A percentile compares a stretch with the other conserved stretches of the same genome.
These are phyloP conservation scores for Pogonocichla stellata DNA, from an alignment of 2,113 vertebrate genomes.

Conservation along the genomic window DNA sequence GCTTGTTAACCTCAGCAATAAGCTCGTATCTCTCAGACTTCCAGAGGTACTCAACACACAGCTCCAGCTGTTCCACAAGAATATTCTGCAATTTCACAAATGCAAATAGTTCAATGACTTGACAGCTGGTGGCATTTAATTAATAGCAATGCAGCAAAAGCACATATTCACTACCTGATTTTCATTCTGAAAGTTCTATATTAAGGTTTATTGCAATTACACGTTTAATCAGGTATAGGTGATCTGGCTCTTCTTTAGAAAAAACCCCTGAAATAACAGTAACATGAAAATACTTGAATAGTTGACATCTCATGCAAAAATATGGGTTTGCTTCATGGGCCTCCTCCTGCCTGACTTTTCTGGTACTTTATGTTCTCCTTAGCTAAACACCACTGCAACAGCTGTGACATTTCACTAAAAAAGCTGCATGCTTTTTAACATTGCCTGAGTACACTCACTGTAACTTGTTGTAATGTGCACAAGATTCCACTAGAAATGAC, in stretches of 20 bases:
- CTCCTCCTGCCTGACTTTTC: neutral
- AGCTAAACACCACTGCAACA: neutral
- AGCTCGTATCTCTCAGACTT: conserved; percentile 95
- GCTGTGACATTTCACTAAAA: neutral
- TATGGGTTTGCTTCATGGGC: neutral
- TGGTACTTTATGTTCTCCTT: neutral
- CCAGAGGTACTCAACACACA: conserved; percentile 96
- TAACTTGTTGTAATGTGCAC: neutral
- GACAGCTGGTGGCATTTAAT: neutral
- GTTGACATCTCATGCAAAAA: neutral
- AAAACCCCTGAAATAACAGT: neutral
- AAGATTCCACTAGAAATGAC: neutral
- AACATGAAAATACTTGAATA: neutral
- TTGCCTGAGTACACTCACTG: accelerated
- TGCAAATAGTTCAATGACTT: neutral
- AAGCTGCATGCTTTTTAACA: neutral
- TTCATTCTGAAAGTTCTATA: neutral
- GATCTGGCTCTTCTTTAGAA: neutral
- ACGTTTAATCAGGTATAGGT: neutral
- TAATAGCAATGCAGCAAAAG: neutral
- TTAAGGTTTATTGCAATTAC: neutral
- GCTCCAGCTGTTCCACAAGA: conserved; percentile 92
- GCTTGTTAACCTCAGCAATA: conserved; percentile 97
- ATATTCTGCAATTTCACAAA: conserved; percentile 79
- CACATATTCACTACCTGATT: neutral